A percentile compares a stretch with the other conserved stretches of the same genome.
phyloP scores from a whole-genome alignment of 2,113 vertebrate genomes.

The Carassius auratus region DNA sequence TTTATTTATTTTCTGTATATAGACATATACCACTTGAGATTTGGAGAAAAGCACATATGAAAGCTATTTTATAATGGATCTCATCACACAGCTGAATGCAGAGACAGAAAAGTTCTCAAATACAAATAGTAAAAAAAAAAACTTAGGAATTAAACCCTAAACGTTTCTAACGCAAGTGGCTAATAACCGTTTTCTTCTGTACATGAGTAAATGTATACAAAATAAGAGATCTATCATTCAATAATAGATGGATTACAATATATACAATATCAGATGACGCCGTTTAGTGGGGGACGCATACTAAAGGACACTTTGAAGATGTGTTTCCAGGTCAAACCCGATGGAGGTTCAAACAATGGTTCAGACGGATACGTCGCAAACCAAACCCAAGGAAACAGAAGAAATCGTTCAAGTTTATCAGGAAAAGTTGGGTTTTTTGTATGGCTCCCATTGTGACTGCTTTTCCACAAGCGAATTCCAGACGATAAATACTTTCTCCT shows the following conservation, averaged over 20 bases:
- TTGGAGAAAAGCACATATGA: conserved; percentile 76
- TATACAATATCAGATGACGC: conserved; percentile 96
- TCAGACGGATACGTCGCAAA: conserved; percentile 57
- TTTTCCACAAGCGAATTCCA: too few relatives aligned
- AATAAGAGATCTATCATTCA: conserved; percentile 98
- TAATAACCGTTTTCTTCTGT: conserved; percentile 84
- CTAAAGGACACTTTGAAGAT: conserved; percentile 91
- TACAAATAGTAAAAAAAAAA: conserved; percentile 68
- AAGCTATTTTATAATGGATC: conserved; percentile 71
- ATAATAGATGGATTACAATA: conserved; percentile 94
- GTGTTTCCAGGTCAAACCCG: conserved; percentile 71
- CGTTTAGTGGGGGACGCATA: conserved; percentile 83
- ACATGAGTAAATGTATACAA: conserved; percentile 96
- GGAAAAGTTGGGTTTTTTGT: neutral
- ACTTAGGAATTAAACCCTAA: conserved; percentile 64
- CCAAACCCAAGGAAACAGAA: conserved; percentile 51
- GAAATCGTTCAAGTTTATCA: conserved; percentile 15
- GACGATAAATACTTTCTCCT: too few relatives aligned
- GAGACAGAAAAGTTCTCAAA: conserved; percentile 62
- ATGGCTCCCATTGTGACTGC: too few relatives aligned
- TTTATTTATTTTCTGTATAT: conserved; percentile 81
- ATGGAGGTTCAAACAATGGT: conserved; percentile 90
- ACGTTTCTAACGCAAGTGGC: conserved; percentile 67
- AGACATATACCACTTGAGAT: conserved; percentile 78
- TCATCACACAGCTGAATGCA: conserved; percentile 65